A percentile compares a stretch with the other conserved stretches of the same genome.
Evolutionary conservation across 2,888 invertebrate species (phyloP).

Genomic region (Aproaerema taeniolella): DNA sequence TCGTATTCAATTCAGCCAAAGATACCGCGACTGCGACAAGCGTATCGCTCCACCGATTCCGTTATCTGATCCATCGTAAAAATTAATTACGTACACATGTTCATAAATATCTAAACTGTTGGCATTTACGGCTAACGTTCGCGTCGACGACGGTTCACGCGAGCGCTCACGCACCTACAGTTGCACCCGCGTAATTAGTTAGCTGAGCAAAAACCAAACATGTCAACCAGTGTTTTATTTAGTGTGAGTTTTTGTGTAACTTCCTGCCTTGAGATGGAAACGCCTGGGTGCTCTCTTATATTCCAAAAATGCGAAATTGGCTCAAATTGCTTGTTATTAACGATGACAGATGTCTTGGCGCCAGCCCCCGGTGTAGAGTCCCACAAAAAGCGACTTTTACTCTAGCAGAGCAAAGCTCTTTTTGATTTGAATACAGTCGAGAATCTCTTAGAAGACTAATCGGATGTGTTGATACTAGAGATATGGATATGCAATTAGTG

Average conservation of each 20-base stretch:
- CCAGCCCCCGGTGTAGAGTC: conserved; percentile 36
- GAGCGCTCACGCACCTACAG: conserved; percentile 50
- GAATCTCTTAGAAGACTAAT: conserved; percentile 39
- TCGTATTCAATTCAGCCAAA: conserved; percentile 37
- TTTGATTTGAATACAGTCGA: conserved; percentile 21
- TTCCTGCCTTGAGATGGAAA: conserved; percentile 65
- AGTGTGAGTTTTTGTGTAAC: conserved; percentile 65
- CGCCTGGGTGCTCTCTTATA: conserved; percentile 60
- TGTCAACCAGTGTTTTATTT: conserved; percentile 70
- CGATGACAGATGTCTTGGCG: conserved; percentile 76
- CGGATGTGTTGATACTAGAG: conserved; percentile 67
- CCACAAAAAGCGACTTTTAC: conserved; percentile 29
- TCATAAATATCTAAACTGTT: conserved; percentile 73
- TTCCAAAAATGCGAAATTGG: conserved; percentile 74
- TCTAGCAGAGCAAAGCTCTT: conserved; percentile 20
- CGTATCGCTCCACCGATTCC: conserved; percentile 62
- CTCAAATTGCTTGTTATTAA: conserved; percentile 76
- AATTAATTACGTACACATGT: conserved; percentile 76
- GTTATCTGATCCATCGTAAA: conserved; percentile 74
- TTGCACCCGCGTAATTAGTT: conserved; percentile 52
- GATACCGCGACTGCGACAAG: conserved; percentile 52
- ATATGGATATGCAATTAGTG: conserved; percentile 70
- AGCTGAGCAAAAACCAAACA: conserved; percentile 56
- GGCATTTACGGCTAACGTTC: conserved; percentile 64
- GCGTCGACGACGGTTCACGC: conserved; percentile 50